Conservation (phyloP, 1,140 invertebrate genomes). For the Popillia japonica region DNA sequence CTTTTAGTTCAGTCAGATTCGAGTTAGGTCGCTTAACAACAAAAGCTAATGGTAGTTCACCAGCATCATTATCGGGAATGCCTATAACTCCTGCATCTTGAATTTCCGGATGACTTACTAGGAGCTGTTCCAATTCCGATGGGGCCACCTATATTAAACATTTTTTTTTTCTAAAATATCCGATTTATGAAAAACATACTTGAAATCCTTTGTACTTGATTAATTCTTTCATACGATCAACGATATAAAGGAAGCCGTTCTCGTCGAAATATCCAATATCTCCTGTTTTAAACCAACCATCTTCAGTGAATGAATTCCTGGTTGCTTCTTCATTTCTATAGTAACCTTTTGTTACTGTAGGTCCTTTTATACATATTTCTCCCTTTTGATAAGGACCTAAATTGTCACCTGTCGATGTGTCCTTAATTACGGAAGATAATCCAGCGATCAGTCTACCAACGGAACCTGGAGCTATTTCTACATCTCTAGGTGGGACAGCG, state of each 20-base stretch:
- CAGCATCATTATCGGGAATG: conserved; percentile 67
- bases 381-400: conserved; percentile 69
- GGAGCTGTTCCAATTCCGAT: conserved; percentile 74
- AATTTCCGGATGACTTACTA: conserved; percentile 72
- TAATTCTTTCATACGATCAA: conserved; percentile 87
- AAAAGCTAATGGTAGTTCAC: conserved; percentile 76
- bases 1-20: conserved; percentile 62
- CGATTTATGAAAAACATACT: conserved; percentile 51
- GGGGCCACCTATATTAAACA: conserved; percentile 33
- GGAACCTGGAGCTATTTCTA: conserved; percentile 63
- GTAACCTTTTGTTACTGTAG: conserved; percentile 71
- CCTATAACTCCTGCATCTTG: conserved; percentile 77
- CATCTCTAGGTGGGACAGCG: conserved; percentile 28
- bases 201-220: conserved; percentile 86
- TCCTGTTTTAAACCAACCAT: conserved; percentile 84
- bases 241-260: conserved; percentile 76
- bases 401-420: conserved; percentile 67
- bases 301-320: conserved; percentile 70
- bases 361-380: conserved; percentile 74
- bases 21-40: conserved; percentile 66
- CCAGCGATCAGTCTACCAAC: conserved; percentile 66
- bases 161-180: conserved; percentile 6
- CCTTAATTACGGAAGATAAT: conserved; percentile 66
- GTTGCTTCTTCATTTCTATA: conserved; percentile 76
- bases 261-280: conserved; percentile 83